Conservation (phyloP, 2,888 invertebrate genomes). For the Deladenus siricidicola region DNA sequence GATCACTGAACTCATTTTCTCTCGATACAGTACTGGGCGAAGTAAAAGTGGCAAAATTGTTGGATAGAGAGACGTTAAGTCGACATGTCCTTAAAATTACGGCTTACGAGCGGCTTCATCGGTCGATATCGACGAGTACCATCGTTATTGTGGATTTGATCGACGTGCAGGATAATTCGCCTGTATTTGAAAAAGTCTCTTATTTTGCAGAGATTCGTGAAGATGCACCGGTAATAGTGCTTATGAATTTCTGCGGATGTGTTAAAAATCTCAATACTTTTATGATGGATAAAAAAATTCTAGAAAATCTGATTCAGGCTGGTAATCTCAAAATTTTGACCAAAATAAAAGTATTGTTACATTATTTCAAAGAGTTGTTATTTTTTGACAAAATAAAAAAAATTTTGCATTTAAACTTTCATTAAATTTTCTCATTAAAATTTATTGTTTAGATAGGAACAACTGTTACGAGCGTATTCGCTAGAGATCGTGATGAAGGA, state of each 20-base stretch:
- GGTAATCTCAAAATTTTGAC: slow-evolving; percentile 17
- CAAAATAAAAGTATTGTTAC: slow-evolving; percentile 1
- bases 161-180: slow-evolving; percentile 80
- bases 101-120: slow-evolving; percentile 47
- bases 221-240: slow-evolving; percentile 60
- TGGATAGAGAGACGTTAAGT: slow-evolving; percentile 47
- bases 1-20: slow-evolving; percentile 24
- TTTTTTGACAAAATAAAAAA: too few species aligned
- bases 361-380: too few species aligned
- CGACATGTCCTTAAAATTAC: slow-evolving; percentile 49
- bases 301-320: slow-evolving; percentile 8
- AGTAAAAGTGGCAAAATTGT: slow-evolving; percentile 42
- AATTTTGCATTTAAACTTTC: too few species aligned
- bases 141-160: slow-evolving; percentile 68
- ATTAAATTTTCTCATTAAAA: background rate
- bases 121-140: slow-evolving; percentile 40
- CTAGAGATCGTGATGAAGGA: slow-evolving; percentile 79
- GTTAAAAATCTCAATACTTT: background rate
- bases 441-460: slow-evolving; percentile 40
- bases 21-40: slow-evolving; percentile 41
- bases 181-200: slow-evolving; percentile 79
- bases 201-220: slow-evolving; percentile 82
- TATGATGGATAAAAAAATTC: background rate
- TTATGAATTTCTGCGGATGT: too few species aligned
- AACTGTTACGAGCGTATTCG: slow-evolving; percentile 56